These are phyloP conservation scores for Leguminivora glycinivorella DNA, from an alignment of 1,140 invertebrate genomes.

Conservation along the genomic window DNA sequence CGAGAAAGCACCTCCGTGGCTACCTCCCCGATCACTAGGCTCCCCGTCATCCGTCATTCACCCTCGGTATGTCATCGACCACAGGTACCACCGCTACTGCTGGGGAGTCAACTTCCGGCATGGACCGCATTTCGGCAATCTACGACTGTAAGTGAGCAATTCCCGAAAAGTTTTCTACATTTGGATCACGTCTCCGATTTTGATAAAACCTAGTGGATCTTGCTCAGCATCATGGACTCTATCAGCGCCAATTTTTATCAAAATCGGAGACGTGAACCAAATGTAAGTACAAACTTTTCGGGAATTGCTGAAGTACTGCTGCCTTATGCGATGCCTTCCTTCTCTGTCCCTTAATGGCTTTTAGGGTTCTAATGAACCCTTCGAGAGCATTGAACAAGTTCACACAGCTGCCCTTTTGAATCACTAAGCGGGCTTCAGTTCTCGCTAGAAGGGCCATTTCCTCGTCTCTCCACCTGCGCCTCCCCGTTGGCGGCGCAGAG, in stretches of 20 bases:
- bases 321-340: conserved; percentile 34
- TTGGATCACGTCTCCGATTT: too few relatives aligned
- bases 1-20: not conserved
- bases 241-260: too few relatives aligned
- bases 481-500: not conserved
- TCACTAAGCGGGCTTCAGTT: not conserved
- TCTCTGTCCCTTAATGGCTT: conserved; percentile 38
- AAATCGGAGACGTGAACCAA: too few relatives aligned
- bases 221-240: too few relatives aligned
- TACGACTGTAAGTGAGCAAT: too few relatives aligned
- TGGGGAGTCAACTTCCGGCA: not conserved
- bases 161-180: too few relatives aligned
- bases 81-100: not conserved
- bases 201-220: too few relatives aligned
- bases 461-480: not conserved
- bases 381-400: not conserved
- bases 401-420: not conserved
- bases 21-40: too few relatives aligned
- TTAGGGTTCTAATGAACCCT: conserved; percentile 32
- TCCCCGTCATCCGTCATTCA: not conserved
- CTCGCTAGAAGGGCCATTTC: not conserved
- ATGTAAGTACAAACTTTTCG: too few relatives aligned
- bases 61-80: not conserved
- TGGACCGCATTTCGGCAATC: not conserved
- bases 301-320: too few relatives aligned